Evolutionary conservation across 2,888 invertebrate species (phyloP).

Genomic region (Pollenia labialis): DNA sequence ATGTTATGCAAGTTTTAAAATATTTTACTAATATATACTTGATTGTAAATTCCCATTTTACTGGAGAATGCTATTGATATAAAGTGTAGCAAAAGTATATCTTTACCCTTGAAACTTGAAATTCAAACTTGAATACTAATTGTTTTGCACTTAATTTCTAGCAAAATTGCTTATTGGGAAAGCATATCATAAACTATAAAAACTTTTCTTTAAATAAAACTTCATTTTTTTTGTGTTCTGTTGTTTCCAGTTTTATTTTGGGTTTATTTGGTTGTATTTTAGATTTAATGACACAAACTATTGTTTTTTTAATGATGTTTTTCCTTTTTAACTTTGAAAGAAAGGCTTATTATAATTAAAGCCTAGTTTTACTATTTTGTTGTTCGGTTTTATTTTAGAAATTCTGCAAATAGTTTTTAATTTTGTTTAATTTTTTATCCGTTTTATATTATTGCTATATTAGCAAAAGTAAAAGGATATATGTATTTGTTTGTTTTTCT

Average conservation of each 20-base stretch:
- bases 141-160: too few relatives aligned
- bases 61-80: too few relatives aligned
- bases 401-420: slow-evolving; percentile 75
- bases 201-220: slow-evolving; percentile 48
- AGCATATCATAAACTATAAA: too few relatives aligned
- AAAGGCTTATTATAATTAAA: slow-evolving; percentile 50
- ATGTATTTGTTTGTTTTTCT: slow-evolving; percentile 3
- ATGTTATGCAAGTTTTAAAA: too few relatives aligned
- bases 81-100: too few relatives aligned
- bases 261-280: slow-evolving; percentile 48
- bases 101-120: too few relatives aligned
- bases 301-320: slow-evolving; percentile 20
- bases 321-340: slow-evolving; percentile 25
- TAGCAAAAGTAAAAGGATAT: slow-evolving; percentile 4
- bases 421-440: slow-evolving; percentile 47
- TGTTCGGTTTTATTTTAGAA: slow-evolving; percentile 75
- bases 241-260: slow-evolving; percentile 68
- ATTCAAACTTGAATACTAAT: too few relatives aligned
- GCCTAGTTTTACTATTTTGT: slow-evolving; percentile 49
- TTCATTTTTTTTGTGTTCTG: slow-evolving; percentile 61
- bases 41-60: too few relatives aligned
- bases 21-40: too few relatives aligned
- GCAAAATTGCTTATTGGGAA: too few relatives aligned
- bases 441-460: slow-evolving; percentile 24
- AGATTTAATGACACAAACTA: slow-evolving; percentile 70